Base-by-base conservation (phyloP, 2,888 invertebrate genomes). In the Scrobipalpa costella region DNA sequence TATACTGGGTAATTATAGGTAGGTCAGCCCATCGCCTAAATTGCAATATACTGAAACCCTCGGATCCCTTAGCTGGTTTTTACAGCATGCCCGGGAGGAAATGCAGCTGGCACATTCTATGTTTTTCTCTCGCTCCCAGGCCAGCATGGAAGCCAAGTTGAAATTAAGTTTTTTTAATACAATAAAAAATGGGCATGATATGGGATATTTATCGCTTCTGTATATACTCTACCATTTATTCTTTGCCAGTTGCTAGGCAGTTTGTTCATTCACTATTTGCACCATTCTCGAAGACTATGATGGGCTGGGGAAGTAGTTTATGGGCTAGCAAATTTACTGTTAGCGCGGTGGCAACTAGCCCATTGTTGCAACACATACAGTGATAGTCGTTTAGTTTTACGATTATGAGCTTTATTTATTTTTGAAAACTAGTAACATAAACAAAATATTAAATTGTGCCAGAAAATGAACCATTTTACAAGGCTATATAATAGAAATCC, bases 251-350 rank as follows among this genome's bases (percentile, higher is more conserved):
- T 57, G 62, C 61, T 68, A 66, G 49, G 68, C 66, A 64, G 57
- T 71, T 69, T 68, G 70, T 68, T 69, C 71, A 70, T 69, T 66
- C 67, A 66, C 67, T 62, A 59, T 66, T 67, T 73, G 70, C 72
- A 71, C 68, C 69, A 69, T 60, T 66, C 55, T 63, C 49, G 66
- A 67, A 61, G 61, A 52, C 57, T 50, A 62, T 36, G 59, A 59
- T 57, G 67, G 69, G 63, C 65, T 68, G 65, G 64, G 66, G 63
- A 33, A 55, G 67, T 70, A 69, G 71, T 78, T 81, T 78, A 79
- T 69, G 74, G 73, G 66, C 68, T 66, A 64, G 73, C 78, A 73
- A 77, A 80, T 79, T 76, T 64, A 70, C 65, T 64, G 58, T 59
- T 62, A 64, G 67, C 49, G 38, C 55, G 47, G 62, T 71, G 69